Evolutionary conservation across 2,113 vertebrate genomes (phyloP), one percentile per base, ranked within the genome.

Genomic region (Dicerorhinus sumatrensis): DNA sequence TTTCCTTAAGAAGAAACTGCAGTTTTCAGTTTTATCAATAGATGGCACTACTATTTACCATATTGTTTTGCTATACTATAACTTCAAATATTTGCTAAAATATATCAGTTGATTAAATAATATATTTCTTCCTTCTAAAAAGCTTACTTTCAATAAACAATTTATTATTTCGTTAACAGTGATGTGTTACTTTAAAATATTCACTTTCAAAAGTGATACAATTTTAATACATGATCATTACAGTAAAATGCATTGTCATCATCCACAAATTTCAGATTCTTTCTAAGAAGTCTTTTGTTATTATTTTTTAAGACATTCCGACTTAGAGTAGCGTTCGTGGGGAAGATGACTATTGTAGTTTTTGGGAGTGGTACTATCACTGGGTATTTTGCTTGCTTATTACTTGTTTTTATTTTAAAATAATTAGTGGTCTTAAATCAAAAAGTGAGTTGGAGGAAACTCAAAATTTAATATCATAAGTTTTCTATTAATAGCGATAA

Each of bases 1-100:
- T 89, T 58, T 83, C 6, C 27, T 87, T 75, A 79, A 63, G 17
- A 76, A 48, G 1, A 92, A 91, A 70, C 25, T 96, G 96, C 51
- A 97, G 63, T 97, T 95, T 95, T 93, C 83, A 91, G 12, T 89
- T 93, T 94, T 91, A 91, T 93, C 97, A 97, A 97, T 96, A 98
- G 93, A 97, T 98, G 97, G 96, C 96, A 97, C 89, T 97, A 97
- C 56, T 87, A 91, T 93, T 97, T 96, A 89, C 76, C 20, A 94
- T 84, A 56, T 85, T 58, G 90, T 89, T 82, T 96, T 84, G 42
- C 10, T 82, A 70, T 62, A 84, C 65, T 54, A 69, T 70, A 83
- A 27, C n/a, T 60, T 48, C 88, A 85, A 89, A 69, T 69, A 82
- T 72, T 89, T 92, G 31, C 33, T 62, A 75, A 88, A 92, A 81